phyloP scores from a whole-genome alignment of 2,113 vertebrate genomes.

The Gyps fulvus region DNA sequence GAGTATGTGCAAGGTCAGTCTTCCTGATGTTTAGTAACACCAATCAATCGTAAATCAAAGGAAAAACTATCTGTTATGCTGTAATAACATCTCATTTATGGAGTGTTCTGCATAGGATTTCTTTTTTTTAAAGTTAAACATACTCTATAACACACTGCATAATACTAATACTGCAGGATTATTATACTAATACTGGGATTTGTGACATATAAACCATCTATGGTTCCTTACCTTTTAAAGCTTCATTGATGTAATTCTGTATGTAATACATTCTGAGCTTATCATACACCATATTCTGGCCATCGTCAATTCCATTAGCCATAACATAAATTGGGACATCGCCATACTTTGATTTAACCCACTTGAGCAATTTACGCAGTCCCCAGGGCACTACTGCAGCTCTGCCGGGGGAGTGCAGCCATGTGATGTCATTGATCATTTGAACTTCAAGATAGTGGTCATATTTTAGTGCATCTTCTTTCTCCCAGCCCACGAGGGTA shows the following conservation, averaged over 20 bases:
- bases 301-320: slow-evolving; percentile 89
- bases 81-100: background rate
- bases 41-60: background rate
- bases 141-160: background rate
- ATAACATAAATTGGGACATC: slow-evolving; percentile 86
- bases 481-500: slow-evolving; percentile 85
- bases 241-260: slow-evolving; percentile 92
- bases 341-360: slow-evolving; percentile 85
- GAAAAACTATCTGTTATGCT: background rate
- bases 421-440: slow-evolving; percentile 88
- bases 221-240: slow-evolving; percentile 89
- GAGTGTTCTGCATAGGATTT: background rate
- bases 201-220: background rate
- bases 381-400: slow-evolving; percentile 92
- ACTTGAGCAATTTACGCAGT: slow-evolving; percentile 81
- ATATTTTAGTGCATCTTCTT: slow-evolving; percentile 84
- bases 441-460: slow-evolving; percentile 85
- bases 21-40: background rate
- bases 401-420: slow-evolving; percentile 76
- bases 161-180: no score
- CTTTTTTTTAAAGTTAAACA: background rate
- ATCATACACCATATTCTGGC: slow-evolving; percentile 79
- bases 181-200: background rate
- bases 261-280: slow-evolving; percentile 87
- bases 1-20: background rate